Percentiles rank a stretch among this genome's conserved stretches.
Evolutionary conservation across 2,113 vertebrate species (phyloP).

Genomic region (Gavialis gangeticus): DNA sequence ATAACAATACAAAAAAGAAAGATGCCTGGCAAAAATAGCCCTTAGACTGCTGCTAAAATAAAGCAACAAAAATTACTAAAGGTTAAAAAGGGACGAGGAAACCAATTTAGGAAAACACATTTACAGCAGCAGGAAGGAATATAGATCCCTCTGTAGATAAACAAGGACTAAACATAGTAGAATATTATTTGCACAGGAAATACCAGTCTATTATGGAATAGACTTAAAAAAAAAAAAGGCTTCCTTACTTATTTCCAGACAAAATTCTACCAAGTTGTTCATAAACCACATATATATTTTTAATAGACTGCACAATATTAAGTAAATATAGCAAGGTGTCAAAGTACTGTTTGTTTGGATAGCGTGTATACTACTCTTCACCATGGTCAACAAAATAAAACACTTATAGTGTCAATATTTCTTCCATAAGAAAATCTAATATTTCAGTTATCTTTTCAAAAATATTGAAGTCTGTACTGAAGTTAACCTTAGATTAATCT

Average conservation of each 20-base stretch:
- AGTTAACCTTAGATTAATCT: not conserved
- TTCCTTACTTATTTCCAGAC: not conserved
- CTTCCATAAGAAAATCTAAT: not conserved
- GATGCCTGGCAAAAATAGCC: not conserved
- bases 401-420: not conserved
- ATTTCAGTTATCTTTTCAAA: not conserved
- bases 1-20: not conserved
- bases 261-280: not conserved
- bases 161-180: not conserved
- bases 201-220: not conserved
- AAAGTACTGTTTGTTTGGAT: not conserved
- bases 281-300: not conserved
- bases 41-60: not conserved
- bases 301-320: not conserved
- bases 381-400: not conserved
- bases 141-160: too few relatives aligned
- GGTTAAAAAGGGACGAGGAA: not conserved
- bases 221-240: not conserved
- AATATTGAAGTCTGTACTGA: not conserved
- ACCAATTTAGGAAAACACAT: not conserved
- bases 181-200: not conserved
- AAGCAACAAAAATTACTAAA: not conserved
- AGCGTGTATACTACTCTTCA: not conserved
- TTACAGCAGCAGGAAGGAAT: too few relatives aligned
- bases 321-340: not conserved